Percentiles rank a stretch among this genome's conserved stretches.
Evolutionary conservation across 2,797 vertebrate genomes (phyloP).

Genomic region (Enteromius afrohamiltoni): DNA sequence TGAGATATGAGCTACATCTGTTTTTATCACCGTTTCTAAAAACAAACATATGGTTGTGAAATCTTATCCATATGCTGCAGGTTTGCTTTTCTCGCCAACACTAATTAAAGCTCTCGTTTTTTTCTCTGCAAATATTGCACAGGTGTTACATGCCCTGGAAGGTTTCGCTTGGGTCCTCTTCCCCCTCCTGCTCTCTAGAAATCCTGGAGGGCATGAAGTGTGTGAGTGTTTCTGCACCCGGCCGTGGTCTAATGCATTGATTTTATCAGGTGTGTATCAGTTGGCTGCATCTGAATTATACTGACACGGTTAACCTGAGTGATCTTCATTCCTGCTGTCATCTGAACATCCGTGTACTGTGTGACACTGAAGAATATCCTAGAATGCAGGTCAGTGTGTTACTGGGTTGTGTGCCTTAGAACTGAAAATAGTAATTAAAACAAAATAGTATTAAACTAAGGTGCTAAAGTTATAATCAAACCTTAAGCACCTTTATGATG

Average conservation of each 20-base stretch:
- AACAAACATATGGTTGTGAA: constrained; percentile 66
- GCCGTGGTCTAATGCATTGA: constrained; percentile 50
- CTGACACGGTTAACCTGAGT: constrained; percentile 9
- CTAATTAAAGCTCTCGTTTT: constrained; percentile 60
- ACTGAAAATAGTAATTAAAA: not conserved
- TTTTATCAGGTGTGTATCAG: constrained; percentile 64
- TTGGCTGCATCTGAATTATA: constrained; percentile 64
- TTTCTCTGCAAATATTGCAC: not conserved
- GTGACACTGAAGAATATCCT: not conserved
- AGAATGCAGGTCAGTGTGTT: constrained; percentile 1
- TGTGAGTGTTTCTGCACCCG: not conserved
- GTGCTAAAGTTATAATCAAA: too few species aligned
- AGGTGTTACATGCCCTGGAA: constrained; percentile 9
- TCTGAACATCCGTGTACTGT: not conserved
- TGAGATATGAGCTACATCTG: constrained; percentile 30
- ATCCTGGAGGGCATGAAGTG: not conserved
- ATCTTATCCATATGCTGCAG: constrained; percentile 70
- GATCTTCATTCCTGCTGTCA: not conserved
- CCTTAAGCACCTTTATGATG: too few species aligned
- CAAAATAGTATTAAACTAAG: too few species aligned
- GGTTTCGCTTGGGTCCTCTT: constrained; percentile 30
- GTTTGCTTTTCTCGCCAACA: constrained; percentile 69
- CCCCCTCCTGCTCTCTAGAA: not conserved
- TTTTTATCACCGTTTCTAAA: constrained; percentile 23
- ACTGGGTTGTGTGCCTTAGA: not conserved